Evolutionary conservation across 2,797 vertebrate species (phyloP), one percentile per base, ranked within the genome.

Genomic region (Sebastes iracundus): DNA sequence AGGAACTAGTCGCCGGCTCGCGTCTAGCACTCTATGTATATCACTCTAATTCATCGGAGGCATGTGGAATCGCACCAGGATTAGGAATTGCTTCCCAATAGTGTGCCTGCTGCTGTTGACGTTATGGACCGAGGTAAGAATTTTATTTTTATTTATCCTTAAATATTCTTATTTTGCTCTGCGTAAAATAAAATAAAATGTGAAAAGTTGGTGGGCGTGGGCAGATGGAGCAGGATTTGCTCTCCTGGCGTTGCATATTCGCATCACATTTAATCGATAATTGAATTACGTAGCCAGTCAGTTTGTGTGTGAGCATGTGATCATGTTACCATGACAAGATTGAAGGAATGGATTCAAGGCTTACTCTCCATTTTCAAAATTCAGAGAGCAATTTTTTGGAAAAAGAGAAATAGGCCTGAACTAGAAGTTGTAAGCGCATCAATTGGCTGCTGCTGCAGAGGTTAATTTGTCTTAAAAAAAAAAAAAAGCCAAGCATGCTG

Each of bases 51-150:
- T 96, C 94, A 95, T 92, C 95, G 90, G 95, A 95, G 97, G 96
- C 96, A 97, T 97, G 97, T 95, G 94, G 97, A 95, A 95, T 87
- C 91, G 92, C 90, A 91, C 84, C 83, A 89, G 96, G 94, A 95
- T 96, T 95, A 93, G 90, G 90, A 93, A 89, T 91, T 86, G 94
- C 94, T 91, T 96, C 85, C 91, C 94, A 87, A 92, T 93, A 87
- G 93, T 94, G 91, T 93, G 94, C 89, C 95, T 96, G 94, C 95
- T 97, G 93, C 95, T 97, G 93, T 94, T 97, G 94, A 95, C 96
- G 96, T 94, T 96, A 91, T 96, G 96, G 95, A 95, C 95, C 86
- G 91, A 97, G 97, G 97, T 97, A 96, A 95, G 95, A 64, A 60
- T 64, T 42, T 72, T 76, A 62, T 23, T 35, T 0, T 77, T 35